These are phyloP conservation scores for Halcyon badia DNA, from an alignment of 2,797 vertebrate species.

Conservation along the genomic window DNA sequence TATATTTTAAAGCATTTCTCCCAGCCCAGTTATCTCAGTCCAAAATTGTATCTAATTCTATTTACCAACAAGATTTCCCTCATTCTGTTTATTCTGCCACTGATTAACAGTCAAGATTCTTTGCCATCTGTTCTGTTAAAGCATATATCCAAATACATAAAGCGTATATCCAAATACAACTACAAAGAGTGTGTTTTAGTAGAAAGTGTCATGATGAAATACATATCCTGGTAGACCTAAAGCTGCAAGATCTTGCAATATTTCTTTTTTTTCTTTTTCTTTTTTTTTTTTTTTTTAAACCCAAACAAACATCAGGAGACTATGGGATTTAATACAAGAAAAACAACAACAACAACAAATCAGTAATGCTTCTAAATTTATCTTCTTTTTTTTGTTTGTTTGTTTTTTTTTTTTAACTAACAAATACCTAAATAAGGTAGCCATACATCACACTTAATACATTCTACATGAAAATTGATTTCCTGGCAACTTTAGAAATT, in stretches of 20 bases:
- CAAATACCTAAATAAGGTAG: background rate
- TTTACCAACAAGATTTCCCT: background rate
- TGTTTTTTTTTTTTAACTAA: background rate
- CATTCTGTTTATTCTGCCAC: background rate
- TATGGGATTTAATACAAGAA: background rate
- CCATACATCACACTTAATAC: background rate
- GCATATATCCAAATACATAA: background rate
- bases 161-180: background rate
- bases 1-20: background rate
- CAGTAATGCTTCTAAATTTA: background rate
- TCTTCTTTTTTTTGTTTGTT: background rate
- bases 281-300: no score
- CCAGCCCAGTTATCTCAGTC: background rate
- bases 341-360: background rate
- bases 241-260: background rate
- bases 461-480: background rate
- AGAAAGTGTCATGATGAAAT: background rate
- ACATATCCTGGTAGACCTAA: background rate
- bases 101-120: background rate
- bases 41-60: background rate
- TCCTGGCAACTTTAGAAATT: background rate
- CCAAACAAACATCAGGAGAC: background rate
- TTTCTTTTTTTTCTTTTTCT: background rate
- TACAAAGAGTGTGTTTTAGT: background rate
- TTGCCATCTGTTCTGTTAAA: background rate